phyloP scores from a whole-genome alignment of 2,888 invertebrate species.

The Lycia hirtaria region DNA sequence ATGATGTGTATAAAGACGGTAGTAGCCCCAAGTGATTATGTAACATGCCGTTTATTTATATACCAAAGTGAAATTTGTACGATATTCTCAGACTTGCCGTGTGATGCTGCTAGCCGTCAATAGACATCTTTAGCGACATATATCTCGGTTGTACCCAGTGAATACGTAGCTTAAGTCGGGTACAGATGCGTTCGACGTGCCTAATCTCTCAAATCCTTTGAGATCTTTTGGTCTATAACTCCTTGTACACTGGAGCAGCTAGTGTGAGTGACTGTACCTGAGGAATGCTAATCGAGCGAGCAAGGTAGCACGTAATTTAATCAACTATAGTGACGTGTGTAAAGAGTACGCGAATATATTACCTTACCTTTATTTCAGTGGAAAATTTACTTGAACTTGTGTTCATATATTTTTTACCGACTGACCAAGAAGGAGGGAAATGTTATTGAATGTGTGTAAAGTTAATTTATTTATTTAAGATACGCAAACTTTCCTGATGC shows the following conservation, averaged over 20 bases:
- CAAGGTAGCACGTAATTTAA: conserved; percentile 27
- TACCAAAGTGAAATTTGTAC: too few relatives aligned
- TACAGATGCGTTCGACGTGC: conserved; percentile 71
- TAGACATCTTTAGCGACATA: too few relatives aligned
- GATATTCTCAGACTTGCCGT: too few relatives aligned
- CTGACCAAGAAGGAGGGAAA: too few relatives aligned
- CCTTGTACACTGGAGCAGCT: conserved; percentile 41
- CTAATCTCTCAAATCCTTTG: conserved; percentile 71
- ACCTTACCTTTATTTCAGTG: conserved; percentile 5
- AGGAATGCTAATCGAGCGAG: conserved; percentile 32
- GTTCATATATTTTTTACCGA: not conserved
- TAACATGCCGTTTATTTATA: too few relatives aligned
- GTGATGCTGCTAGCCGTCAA: too few relatives aligned
- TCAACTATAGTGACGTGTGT: conserved; percentile 27
- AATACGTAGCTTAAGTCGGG: conserved; percentile 44
- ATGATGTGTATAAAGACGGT: too few relatives aligned
- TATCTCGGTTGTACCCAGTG: too few relatives aligned
- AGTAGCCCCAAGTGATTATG: too few relatives aligned
- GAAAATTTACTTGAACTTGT: not conserved
- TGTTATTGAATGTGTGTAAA: too few relatives aligned
- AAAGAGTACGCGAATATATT: conserved; percentile 18
- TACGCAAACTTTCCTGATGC: too few relatives aligned
- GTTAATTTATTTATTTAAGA: too few relatives aligned
- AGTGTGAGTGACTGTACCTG: conserved; percentile 38
- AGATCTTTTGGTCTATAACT: conserved; percentile 50